Evolutionary conservation across 2,113 vertebrate genomes (phyloP).

Genomic region (Platichthys flesus): DNA sequence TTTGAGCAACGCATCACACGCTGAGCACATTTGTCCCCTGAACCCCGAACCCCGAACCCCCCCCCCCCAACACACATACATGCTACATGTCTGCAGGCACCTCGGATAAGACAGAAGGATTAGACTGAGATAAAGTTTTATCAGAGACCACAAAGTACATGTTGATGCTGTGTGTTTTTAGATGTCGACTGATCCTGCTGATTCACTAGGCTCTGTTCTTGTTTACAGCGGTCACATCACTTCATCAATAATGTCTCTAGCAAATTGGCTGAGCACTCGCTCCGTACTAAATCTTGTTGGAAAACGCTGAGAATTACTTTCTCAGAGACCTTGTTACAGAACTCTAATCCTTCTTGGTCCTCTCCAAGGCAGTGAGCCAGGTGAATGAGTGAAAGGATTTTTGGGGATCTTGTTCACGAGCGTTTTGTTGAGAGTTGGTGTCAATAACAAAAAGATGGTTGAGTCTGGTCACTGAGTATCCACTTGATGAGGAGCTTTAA

Average conservation of each 20-base stretch:
- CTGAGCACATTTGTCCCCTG: conserved; percentile 26
- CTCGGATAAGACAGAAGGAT: conserved; percentile 78
- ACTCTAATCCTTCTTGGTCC: conserved; percentile 56
- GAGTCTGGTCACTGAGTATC: conserved; percentile 43
- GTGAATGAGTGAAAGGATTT: conserved; percentile 38
- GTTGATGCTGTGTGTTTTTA: conserved; percentile 62
- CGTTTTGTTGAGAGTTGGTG: conserved; percentile 41
- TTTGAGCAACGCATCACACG: conserved; percentile 27
- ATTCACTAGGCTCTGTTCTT: conserved; percentile 34
- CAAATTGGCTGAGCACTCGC: conserved; percentile 44
- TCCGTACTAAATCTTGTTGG: conserved; percentile 12
- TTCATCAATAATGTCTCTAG: conserved; percentile 44
- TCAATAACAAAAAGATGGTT: conserved; percentile 20
- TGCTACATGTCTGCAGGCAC: conserved; percentile 86
- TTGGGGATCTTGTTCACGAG: conserved; percentile 42
- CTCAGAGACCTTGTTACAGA: conserved; percentile 33
- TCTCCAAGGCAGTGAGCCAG: conserved; percentile 64
- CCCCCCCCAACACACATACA: conserved; percentile 75
- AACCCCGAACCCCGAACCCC: conserved; percentile 16
- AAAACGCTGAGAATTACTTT: conserved; percentile 33
- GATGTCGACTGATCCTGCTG: conserved; percentile 47
- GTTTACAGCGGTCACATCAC: conserved; percentile 51
- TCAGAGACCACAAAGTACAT: conserved; percentile 72
- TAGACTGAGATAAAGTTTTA: conserved; percentile 69
- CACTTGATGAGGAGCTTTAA: conserved; percentile 39